phyloP scores from a whole-genome alignment of 2,888 invertebrate species.

The Thera obeliscata region DNA sequence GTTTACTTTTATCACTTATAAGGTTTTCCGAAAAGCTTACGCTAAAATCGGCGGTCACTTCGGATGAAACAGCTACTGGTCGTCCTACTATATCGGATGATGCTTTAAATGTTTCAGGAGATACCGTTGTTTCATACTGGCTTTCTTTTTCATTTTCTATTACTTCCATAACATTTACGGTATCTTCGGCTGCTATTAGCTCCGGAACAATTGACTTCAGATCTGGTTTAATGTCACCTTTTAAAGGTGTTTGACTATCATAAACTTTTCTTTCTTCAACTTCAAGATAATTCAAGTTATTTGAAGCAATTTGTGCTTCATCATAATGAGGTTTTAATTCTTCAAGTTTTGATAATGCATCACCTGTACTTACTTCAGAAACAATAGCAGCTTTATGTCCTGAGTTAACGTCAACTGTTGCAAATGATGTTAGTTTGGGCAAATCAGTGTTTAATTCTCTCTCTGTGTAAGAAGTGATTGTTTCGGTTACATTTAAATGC shows the following conservation, averaged over 20 bases:
- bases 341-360: constrained; percentile 59
- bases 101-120: constrained; percentile 62
- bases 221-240: constrained; percentile 51
- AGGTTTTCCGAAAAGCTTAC: constrained; percentile 53
- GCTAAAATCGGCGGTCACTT: constrained; percentile 73
- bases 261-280: constrained; percentile 70
- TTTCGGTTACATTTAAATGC: constrained; percentile 86
- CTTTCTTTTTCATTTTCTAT: constrained; percentile 72
- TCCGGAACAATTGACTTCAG: constrained; percentile 60
- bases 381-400: constrained; percentile 81
- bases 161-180: constrained; percentile 65
- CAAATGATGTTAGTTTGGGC: constrained; percentile 72
- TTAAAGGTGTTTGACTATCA: constrained; percentile 72
- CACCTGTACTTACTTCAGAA: constrained; percentile 73
- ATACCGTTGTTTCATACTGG: constrained; percentile 44
- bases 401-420: constrained; percentile 77
- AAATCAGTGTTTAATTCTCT: constrained; percentile 65
- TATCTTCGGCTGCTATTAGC: constrained; percentile 58
- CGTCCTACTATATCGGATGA: constrained; percentile 72
- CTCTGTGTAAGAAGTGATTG: constrained; percentile 79
- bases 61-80: constrained; percentile 80
- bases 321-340: constrained; percentile 54
- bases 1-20: constrained; percentile 46
- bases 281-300: constrained; percentile 61
- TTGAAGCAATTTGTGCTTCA: constrained; percentile 66